phyloP scores from a whole-genome alignment of 2,113 vertebrate species.

The Embiotoca jacksoni region DNA sequence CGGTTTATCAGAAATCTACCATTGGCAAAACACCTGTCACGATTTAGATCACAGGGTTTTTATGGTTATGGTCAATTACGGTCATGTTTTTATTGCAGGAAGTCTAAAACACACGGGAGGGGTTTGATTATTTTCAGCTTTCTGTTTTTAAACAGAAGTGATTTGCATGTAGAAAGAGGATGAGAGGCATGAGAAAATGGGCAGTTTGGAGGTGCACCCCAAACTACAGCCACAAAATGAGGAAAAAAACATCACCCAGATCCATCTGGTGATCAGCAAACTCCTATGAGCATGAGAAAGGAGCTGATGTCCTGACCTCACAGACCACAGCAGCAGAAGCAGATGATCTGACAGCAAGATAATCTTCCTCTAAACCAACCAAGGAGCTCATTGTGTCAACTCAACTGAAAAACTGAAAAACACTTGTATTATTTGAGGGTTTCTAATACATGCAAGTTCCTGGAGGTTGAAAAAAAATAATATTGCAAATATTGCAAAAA shows the following conservation, averaged over 20 bases:
- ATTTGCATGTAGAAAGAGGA: conserved; percentile 12
- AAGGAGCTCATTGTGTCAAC: neutral
- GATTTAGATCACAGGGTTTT: neutral
- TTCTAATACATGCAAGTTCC: too few relatives aligned
- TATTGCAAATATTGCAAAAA: too few relatives aligned
- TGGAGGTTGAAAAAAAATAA: too few relatives aligned
- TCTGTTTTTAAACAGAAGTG: neutral
- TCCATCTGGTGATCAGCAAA: neutral
- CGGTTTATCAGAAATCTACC: neutral
- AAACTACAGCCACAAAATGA: neutral
- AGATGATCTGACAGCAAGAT: neutral
- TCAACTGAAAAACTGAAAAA: neutral
- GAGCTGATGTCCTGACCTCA: neutral
- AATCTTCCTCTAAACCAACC: neutral
- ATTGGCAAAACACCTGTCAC: neutral
- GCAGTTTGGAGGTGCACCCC: neutral
- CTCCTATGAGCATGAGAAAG: neutral
- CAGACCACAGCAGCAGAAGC: neutral
- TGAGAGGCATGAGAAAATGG: neutral
- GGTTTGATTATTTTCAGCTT: neutral
- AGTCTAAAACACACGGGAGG: neutral
- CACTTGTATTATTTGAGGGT: neutral
- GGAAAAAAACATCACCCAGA: neutral
- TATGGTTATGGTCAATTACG: conserved; percentile 5
- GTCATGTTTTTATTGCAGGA: neutral